Percentiles rank a stretch among this genome's conserved stretches.
Conservation (phyloP, 2,888 invertebrate species). For the Sycophila texana region DNA sequence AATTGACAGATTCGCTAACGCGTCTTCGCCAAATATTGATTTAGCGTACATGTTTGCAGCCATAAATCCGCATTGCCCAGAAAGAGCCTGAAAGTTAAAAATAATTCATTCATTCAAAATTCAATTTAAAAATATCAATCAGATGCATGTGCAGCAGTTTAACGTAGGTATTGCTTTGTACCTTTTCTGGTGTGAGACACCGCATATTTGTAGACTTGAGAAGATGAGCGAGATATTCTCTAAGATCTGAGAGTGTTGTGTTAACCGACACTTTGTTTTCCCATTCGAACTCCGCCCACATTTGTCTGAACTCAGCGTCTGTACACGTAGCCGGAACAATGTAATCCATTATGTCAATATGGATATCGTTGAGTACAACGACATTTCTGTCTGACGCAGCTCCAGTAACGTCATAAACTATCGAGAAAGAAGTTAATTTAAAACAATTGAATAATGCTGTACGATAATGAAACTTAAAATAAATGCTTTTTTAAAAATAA, state of each 20-base stretch:
- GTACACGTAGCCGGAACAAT: slow-evolving; percentile 96
- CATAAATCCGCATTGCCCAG: slow-evolving; percentile 99
- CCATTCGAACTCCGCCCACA: slow-evolving; percentile 99
- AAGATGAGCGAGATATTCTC: slow-evolving; percentile 94
- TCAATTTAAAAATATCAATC: background rate
- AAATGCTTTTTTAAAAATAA: slow-evolving; percentile 4
- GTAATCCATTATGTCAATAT: slow-evolving; percentile 99
- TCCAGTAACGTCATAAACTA: slow-evolving; percentile 96
- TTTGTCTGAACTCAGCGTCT: slow-evolving; percentile 97
- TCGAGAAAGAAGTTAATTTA: slow-evolving; percentile 30
- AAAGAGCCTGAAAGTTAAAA: slow-evolving; percentile 82
- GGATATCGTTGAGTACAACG: slow-evolving; percentile 98
- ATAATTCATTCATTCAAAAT: background rate
- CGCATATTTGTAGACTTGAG: slow-evolving; percentile 98
- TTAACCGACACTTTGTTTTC: slow-evolving; percentile 99
- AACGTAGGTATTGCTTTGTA: slow-evolving; percentile 63
- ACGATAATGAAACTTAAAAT: background rate
- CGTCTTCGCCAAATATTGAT: slow-evolving; percentile 98
- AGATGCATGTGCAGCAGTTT: background rate
- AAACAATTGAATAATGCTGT: slow-evolving; percentile 5
- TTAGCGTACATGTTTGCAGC: slow-evolving; percentile 99
- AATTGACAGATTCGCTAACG: slow-evolving; percentile 98
- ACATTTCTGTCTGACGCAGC: slow-evolving; percentile 96
- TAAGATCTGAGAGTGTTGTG: slow-evolving; percentile 93
- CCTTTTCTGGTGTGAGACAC: slow-evolving; percentile 97